phyloP scores from a whole-genome alignment of 2,797 vertebrate species.

The Coreius guichenoti region DNA sequence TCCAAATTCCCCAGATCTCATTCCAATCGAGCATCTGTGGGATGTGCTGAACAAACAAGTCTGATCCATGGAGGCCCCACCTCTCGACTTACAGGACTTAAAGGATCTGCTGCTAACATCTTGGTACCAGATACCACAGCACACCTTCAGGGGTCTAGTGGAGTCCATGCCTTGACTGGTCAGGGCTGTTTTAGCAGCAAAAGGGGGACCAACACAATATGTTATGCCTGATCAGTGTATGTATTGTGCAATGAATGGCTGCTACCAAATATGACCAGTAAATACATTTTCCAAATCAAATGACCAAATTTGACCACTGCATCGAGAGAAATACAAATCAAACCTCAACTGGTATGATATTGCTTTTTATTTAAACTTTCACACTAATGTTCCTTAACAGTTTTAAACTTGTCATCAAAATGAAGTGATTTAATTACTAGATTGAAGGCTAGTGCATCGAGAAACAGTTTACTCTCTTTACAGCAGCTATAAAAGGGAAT shows the following conservation, averaged over 20 bases:
- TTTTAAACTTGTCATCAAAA: slow-evolving; percentile 31
- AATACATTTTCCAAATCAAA: neutral
- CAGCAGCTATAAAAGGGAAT: slow-evolving; percentile 60
- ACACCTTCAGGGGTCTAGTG: too few relatives aligned
- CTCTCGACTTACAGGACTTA: too few relatives aligned
- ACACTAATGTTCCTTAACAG: slow-evolving; percentile 56
- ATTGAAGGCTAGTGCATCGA: slow-evolving; percentile 52
- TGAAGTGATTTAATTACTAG: slow-evolving; percentile 43
- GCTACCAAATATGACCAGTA: neutral
- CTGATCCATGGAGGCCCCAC: too few relatives aligned
- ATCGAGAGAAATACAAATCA: neutral
- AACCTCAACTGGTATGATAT: slow-evolving; percentile 21
- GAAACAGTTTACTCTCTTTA: slow-evolving; percentile 33
- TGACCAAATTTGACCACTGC: neutral
- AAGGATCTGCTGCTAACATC: too few relatives aligned
- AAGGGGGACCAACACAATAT: too few relatives aligned
- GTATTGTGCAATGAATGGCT: neutral
- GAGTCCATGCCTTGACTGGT: too few relatives aligned
- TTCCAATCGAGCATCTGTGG: too few relatives aligned
- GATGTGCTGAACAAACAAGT: too few relatives aligned
- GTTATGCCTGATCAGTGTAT: neutral
- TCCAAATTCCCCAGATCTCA: too few relatives aligned
- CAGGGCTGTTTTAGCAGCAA: too few relatives aligned
- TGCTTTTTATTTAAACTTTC: slow-evolving; percentile 61
- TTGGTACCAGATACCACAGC: too few relatives aligned